Evolutionary conservation across 2,888 invertebrate species (phyloP).

Genomic region (Automeris io): DNA sequence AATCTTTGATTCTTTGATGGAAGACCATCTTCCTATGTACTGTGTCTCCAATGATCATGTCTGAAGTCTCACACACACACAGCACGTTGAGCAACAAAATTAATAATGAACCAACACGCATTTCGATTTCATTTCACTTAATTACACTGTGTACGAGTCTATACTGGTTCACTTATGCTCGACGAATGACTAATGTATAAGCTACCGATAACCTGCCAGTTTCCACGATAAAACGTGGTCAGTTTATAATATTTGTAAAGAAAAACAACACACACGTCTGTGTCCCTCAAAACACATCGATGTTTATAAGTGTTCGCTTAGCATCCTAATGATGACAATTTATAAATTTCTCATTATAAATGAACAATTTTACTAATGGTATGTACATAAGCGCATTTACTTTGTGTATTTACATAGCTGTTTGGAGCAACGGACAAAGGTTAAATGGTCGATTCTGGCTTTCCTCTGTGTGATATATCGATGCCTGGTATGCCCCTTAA

Average conservation of each 20-base stretch:
- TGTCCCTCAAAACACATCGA: no score
- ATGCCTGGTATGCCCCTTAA: no score
- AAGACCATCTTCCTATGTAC: conserved; percentile 71
- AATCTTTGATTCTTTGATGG: conserved; percentile 65
- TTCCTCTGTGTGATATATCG: conserved; percentile 11
- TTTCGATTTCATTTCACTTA: conserved; percentile 44
- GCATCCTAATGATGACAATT: conserved; percentile 11
- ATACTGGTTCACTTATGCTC: conserved; percentile 14
- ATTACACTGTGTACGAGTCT: conserved; percentile 18
- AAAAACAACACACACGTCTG: conserved; percentile 37
- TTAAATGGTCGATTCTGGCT: no score
- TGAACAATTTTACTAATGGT: no score
- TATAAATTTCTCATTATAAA: conserved; percentile 26
- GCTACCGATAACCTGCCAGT: conserved; percentile 45
- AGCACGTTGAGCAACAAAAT: conserved; percentile 34
- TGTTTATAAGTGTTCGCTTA: not conserved
- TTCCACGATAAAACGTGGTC: conserved; percentile 25
- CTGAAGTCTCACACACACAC: conserved; percentile 43
- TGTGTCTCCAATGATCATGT: conserved; percentile 66
- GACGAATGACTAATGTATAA: conserved; percentile 16
- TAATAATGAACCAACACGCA: conserved; percentile 47
- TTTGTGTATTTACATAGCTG: conserved; percentile 2
- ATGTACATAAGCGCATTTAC: conserved; percentile 1
- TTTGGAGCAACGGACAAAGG: conserved; percentile 12
- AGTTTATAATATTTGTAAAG: conserved; percentile 14